Conservation (phyloP, 2,113 vertebrate species). For the Petrocephalus zakoni region DNA sequence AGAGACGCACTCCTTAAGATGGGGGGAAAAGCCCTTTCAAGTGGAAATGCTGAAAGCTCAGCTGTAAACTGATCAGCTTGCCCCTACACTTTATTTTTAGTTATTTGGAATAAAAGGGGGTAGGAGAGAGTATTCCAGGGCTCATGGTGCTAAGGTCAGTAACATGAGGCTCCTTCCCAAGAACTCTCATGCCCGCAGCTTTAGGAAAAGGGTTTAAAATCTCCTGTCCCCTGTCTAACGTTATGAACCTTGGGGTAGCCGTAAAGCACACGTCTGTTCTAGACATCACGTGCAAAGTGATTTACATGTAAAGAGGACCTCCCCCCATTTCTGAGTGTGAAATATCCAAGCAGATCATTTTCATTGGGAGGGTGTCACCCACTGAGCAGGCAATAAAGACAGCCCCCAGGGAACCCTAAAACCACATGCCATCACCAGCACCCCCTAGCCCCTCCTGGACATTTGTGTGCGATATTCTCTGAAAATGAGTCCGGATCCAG, state of each 20-base stretch:
- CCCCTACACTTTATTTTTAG: background rate
- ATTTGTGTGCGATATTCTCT: background rate
- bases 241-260: background rate
- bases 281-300: conserved; percentile 27
- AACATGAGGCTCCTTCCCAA: background rate
- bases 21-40: background rate
- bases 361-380: conserved; percentile 33
- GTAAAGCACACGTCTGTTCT: background rate
- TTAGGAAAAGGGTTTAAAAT: background rate
- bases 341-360: conserved; percentile 47
- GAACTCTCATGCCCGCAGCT: background rate
- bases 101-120: background rate
- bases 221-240: background rate
- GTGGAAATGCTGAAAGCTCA: background rate
- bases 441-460: background rate
- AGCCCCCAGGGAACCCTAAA: conserved; percentile 44
- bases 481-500: background rate
- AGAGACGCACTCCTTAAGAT: background rate
- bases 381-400: conserved; percentile 41
- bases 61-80: conserved; percentile 3
- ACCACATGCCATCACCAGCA: conserved; percentile 30
- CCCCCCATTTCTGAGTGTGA: conserved; percentile 28
- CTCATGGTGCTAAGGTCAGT: background rate
- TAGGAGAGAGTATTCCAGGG: background rate
- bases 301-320: conserved; percentile 57